Conservation (phyloP, 2,797 vertebrate species). For the Aphelocoma californica region DNA sequence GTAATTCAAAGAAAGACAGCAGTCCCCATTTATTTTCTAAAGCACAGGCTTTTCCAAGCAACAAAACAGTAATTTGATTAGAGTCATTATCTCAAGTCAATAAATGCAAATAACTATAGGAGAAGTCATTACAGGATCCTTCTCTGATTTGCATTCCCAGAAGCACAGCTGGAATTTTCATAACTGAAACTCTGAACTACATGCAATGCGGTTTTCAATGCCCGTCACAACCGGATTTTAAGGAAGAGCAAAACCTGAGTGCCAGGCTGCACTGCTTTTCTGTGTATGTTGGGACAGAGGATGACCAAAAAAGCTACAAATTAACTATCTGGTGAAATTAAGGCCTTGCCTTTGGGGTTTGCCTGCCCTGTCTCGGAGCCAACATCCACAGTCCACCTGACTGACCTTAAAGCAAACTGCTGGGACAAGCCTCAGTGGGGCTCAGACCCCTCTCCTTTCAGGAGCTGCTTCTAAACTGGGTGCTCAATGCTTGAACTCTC, state of each 20-base stretch:
- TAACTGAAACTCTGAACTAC: background rate
- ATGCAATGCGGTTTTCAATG: fast-evolving
- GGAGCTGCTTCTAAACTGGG: background rate
- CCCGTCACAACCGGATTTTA: background rate
- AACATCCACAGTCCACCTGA: background rate
- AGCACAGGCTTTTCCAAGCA: background rate
- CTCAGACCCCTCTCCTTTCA: background rate
- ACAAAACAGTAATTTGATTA: background rate
- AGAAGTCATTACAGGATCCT: background rate
- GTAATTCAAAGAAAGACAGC: background rate
- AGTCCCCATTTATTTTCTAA: background rate
- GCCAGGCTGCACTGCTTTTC: background rate
- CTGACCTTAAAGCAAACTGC: background rate
- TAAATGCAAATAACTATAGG: background rate
- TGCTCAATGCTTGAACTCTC: background rate
- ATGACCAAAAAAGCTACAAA: too few species aligned
- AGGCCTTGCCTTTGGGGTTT: background rate
- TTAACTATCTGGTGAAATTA: background rate
- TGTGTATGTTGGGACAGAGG: too few species aligned
- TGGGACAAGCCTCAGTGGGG: background rate
- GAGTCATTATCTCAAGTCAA: background rate
- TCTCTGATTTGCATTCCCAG: background rate
- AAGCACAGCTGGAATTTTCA: background rate
- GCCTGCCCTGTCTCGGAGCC: background rate
- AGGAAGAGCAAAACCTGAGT: background rate